These are phyloP conservation scores for Cheilosia soror DNA, from an alignment of 2,888 invertebrate genomes.

Conservation along the genomic window DNA sequence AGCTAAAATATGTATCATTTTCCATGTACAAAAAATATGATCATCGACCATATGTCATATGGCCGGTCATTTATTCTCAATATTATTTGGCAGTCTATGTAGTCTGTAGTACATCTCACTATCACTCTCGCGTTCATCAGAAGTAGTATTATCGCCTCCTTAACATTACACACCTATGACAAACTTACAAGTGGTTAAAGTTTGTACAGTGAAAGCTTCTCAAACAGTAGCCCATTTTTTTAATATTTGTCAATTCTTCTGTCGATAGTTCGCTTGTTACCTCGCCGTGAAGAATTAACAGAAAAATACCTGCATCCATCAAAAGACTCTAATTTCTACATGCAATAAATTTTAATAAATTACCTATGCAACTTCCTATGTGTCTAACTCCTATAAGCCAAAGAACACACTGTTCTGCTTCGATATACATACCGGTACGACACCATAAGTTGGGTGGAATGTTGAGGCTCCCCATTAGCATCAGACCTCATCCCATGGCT, in stretches of 20 bases:
- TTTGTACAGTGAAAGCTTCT: constrained; percentile 38
- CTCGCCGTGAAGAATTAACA: neutral
- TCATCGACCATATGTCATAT: too few relatives aligned
- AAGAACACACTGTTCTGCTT: neutral
- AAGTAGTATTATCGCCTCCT: neutral
- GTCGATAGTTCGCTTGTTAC: neutral
- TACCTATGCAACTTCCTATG: constrained; percentile 37
- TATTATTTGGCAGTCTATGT: too few relatives aligned
- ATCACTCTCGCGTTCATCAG: neutral
- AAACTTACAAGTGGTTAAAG: neutral
- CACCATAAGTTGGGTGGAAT: constrained; percentile 34
- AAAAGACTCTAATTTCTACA: constrained; percentile 24
- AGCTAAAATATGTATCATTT: too few relatives aligned
- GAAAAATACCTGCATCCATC: neutral
- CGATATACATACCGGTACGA: neutral
- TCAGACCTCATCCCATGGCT: constrained; percentile 25
- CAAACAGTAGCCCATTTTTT: constrained; percentile 43
- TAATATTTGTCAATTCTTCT: neutral
- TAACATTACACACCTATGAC: too few relatives aligned
- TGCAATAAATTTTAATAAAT: constrained; percentile 61
- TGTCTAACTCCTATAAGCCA: neutral
- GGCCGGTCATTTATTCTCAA: too few relatives aligned
- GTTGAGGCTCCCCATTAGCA: constrained; percentile 64
- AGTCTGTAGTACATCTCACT: neutral
- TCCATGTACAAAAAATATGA: too few relatives aligned